Evolutionary conservation across 2,888 invertebrate species (phyloP), one percentile per base, ranked within the genome.

Genomic region (Ennomos fuscantarius): DNA sequence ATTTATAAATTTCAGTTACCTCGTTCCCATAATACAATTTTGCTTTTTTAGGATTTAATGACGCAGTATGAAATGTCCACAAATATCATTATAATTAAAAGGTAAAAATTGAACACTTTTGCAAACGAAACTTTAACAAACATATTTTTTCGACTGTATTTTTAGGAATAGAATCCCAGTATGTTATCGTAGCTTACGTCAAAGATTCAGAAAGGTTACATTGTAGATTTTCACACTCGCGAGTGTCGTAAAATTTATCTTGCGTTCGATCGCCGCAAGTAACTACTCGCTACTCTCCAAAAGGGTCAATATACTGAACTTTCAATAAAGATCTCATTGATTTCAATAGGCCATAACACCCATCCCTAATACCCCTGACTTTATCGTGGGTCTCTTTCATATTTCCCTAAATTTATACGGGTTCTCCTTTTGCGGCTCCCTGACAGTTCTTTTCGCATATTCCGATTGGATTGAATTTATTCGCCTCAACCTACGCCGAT

Each of bases 251-350:
- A 66, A 66, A 62, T 52, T 41, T 69, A 67, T 68, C 69, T 60
- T 32, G 41, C 55, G 44, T 58, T 64, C 57, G 60, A 66, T 67
- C 64, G 51, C 51, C 50, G 57, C 60, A 66, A 54, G 62, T 61
- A 39, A 54, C 55, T 55, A 60, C 52, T 48, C 42, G 48, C 60
- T n/a, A n/a, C 15, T 53, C 62, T 66, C 56, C 48, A 66, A 76
- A 80, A 77, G 68, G 70, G 74, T 73, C 79, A 82, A 84, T 85
- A 84, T 80, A 82, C 76, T 78, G 72, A 82, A 82, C 75, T 83
- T 82, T 79, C 83, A 80, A 87, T 88, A 84, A 86, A 86, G 85
- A 81, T 81, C 78, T 81, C 81, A 87, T 88, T 84, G 87, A 84
- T 88, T 88, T 87, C 84, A 85, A 88, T 87, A 76, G 84, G 68